Percentiles rank a stretch among this genome's conserved stretches.
Conservation (phyloP, 2,113 vertebrate genomes). For the Psittacara wagleri region DNA sequence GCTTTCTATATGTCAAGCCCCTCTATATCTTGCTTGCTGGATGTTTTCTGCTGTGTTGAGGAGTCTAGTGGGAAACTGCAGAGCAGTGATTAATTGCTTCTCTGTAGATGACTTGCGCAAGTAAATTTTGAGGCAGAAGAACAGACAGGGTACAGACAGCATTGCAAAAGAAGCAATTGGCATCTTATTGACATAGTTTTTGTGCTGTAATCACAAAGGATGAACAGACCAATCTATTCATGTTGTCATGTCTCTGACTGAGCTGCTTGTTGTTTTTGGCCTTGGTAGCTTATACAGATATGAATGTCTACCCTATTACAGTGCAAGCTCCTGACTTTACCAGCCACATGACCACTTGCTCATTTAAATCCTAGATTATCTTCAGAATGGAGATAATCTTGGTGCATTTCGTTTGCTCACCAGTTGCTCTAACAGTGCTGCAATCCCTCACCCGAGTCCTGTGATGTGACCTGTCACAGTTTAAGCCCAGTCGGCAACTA, state of each 20-base stretch:
- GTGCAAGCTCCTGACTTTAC: neutral
- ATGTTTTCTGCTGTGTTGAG: neutral
- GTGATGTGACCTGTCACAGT: neutral
- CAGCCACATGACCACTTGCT: neutral
- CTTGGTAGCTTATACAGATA: neutral
- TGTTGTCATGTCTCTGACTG: neutral
- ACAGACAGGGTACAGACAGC: neutral
- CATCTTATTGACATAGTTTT: neutral
- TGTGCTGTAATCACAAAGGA: neutral
- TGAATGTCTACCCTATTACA: neutral
- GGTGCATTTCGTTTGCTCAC: neutral
- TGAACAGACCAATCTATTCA: too few relatives aligned
- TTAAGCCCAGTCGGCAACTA: too few relatives aligned
- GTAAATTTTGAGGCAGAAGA: neutral
- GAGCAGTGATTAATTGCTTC: neutral
- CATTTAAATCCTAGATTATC: neutral
- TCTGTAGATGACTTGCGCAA: neutral
- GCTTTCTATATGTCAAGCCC: rapidly evolving
- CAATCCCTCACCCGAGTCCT: neutral
- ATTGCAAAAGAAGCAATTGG: neutral
- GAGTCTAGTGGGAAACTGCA: neutral
- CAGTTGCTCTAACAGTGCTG: neutral
- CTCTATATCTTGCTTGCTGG: neutral
- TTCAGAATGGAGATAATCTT: neutral
- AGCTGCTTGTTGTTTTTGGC: neutral